Conservation (phyloP, 2,113 vertebrate species). For the Hydrochoerus hydrochaeris region DNA sequence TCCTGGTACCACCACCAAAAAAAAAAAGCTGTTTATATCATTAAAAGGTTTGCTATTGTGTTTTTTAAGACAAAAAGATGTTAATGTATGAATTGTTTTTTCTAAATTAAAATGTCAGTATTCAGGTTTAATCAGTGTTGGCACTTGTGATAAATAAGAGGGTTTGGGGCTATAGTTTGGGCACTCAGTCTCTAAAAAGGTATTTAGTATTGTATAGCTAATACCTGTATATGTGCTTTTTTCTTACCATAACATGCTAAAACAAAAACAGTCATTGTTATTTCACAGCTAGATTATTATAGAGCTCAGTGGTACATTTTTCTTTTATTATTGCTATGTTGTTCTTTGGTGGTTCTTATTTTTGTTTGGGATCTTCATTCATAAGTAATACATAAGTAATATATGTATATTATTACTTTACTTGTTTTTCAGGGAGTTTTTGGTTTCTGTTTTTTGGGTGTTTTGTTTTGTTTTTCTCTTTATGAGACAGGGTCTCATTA, state of each 20-base stretch:
- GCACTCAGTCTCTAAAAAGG: background rate
- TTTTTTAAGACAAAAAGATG: background rate
- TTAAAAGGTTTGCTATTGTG: background rate
- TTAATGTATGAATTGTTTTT: background rate
- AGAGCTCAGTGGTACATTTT: background rate
- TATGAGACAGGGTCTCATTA: no score
- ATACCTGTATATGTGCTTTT: background rate
- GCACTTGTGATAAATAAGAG: background rate
- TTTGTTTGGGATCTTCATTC: background rate
- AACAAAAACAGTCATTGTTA: background rate
- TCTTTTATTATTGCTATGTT: background rate
- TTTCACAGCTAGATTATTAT: background rate
- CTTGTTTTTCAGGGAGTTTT: no score
- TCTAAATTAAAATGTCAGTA: background rate
- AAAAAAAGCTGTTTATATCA: background rate
- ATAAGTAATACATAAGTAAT: background rate
- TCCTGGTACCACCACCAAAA: no score
- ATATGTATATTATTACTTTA: background rate
- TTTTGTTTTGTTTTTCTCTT: no score
- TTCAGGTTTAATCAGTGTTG: background rate
- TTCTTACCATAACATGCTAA: background rate
- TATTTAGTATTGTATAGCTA: background rate
- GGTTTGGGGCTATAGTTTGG: background rate
- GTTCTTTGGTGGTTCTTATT: background rate
- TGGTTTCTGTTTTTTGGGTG: no score